These are phyloP conservation scores for Caenorhabditis sp. DNA, from an alignment of 2,888 invertebrate genomes.

Conservation along the genomic window DNA sequence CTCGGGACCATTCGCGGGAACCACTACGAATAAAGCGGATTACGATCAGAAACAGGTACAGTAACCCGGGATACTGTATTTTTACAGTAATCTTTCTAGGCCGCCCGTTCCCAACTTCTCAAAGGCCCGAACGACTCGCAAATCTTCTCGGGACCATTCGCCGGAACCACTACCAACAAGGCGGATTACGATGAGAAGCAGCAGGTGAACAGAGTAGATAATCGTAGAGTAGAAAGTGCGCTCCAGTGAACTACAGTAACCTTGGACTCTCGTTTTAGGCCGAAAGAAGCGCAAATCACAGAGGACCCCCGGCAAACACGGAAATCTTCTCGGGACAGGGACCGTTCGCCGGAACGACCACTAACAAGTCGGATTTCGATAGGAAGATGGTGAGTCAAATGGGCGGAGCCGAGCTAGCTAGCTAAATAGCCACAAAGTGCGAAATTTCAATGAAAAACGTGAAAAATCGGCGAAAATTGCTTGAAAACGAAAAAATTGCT, in stretches of 20 bases:
- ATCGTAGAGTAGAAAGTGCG: not conserved
- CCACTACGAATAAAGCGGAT: slow-evolving; percentile 53
- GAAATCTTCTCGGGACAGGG: slow-evolving; percentile 10
- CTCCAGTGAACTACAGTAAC: no score
- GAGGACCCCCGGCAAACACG: not conserved
- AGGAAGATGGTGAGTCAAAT: slow-evolving; percentile 49
- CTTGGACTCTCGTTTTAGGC: no score
- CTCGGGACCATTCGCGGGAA: slow-evolving; percentile 43
- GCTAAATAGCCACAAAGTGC: no score
- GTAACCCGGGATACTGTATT: no score
- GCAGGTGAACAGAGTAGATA: no score
- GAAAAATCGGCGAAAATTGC: no score
- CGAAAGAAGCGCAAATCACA: not conserved
- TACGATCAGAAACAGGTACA: slow-evolving; percentile 49
- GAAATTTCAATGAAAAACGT: no score
- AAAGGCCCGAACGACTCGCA: no score
- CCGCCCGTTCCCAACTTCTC: no score
- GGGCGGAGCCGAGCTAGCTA: no score
- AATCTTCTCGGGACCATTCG: slow-evolving; percentile 37
- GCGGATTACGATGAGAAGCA: slow-evolving; percentile 53
- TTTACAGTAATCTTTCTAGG: no score
- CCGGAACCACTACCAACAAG: slow-evolving; percentile 48
- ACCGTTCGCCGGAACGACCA: slow-evolving; percentile 55
- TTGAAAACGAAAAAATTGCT: no score
- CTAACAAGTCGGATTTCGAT: slow-evolving; percentile 55